phyloP scores from a whole-genome alignment of 1,140 invertebrate species.

The Zaprionus davidi region DNA sequence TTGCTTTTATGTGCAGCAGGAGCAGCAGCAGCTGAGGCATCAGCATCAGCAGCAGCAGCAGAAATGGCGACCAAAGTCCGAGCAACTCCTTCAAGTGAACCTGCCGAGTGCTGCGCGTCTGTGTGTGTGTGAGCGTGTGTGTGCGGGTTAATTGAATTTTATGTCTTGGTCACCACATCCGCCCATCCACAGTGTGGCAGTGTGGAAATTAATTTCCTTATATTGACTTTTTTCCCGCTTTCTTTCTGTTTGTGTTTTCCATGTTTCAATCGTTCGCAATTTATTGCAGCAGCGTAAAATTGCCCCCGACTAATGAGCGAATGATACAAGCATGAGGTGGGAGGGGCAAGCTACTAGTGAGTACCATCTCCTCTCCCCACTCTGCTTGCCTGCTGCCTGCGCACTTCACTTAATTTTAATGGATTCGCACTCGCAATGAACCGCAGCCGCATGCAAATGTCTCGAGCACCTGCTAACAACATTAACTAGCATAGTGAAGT shows the following conservation, averaged over 20 bases:
- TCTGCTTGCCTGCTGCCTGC: not conserved
- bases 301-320: slow-evolving; percentile 61
- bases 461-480: slow-evolving; percentile 78
- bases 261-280: slow-evolving; percentile 38
- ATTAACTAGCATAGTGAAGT: slow-evolving; percentile 70
- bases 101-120: slow-evolving; percentile 46
- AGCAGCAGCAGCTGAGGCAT: slow-evolving; percentile 22
- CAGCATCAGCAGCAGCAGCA: slow-evolving; percentile 16
- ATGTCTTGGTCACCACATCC: slow-evolving; percentile 77
- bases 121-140: slow-evolving; percentile 44
- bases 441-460: slow-evolving; percentile 81
- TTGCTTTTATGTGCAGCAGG: slow-evolving; percentile 61
- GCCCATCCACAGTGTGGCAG: slow-evolving; percentile 30
- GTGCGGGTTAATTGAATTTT: slow-evolving; percentile 78
- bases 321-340: slow-evolving; percentile 47
- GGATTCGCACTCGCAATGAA: slow-evolving; percentile 80
- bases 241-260: slow-evolving; percentile 15
- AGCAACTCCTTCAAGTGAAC: slow-evolving; percentile 69
- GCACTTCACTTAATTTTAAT: slow-evolving; percentile 74
- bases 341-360: no score
- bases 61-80: slow-evolving; percentile 51
- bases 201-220: slow-evolving; percentile 73
- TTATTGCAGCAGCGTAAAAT: slow-evolving; percentile 65
- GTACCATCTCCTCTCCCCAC: no score
- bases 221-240: slow-evolving; percentile 69